Percentiles rank a stretch among this genome's conserved stretches.
Evolutionary conservation across 2,888 invertebrate genomes (phyloP).

Genomic region (Cantharis rufa): DNA sequence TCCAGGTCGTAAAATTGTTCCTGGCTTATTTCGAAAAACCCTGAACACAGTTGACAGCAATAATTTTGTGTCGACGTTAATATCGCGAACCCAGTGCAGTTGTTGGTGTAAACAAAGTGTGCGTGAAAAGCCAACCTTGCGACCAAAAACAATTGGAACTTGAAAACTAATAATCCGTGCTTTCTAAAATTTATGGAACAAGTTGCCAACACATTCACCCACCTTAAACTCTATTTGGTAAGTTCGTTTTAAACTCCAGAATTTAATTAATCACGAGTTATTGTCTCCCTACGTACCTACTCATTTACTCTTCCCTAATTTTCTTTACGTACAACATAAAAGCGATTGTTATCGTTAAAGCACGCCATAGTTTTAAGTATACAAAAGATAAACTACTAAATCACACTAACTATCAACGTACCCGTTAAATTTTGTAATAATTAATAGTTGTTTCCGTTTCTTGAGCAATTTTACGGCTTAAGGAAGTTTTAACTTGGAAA

Average conservation of each 20-base stretch:
- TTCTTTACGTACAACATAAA: not conserved
- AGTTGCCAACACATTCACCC: conserved; percentile 19
- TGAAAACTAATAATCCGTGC: conserved; percentile 26
- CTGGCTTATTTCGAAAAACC: conserved; percentile 19
- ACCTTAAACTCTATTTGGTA: conserved; percentile 33
- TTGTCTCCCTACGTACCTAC: conserved; percentile 8
- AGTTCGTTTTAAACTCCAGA: conserved; percentile 25
- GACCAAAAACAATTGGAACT: conserved; percentile 23
- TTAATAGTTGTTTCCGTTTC: not conserved
- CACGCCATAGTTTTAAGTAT: not conserved
- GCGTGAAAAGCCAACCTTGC: conserved; percentile 16
- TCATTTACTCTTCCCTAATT: conserved; percentile 15
- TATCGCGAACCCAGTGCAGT: conserved; percentile 18
- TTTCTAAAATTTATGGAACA: conserved; percentile 31
- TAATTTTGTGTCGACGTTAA: conserved; percentile 28
- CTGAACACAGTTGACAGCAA: conserved; percentile 33
- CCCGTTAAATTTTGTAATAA: not conserved
- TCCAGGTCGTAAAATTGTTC: conserved; percentile 30
- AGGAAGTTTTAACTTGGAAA: not conserved
- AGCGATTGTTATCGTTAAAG: not conserved
- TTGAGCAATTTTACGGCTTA: not conserved
- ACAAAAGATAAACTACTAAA: not conserved
- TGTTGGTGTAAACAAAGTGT: conserved; percentile 25
- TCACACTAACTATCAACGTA: not conserved
- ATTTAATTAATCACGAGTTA: conserved; percentile 31